phyloP scores from a whole-genome alignment of 2,113 vertebrate genomes.

The Pterocles burchelli region DNA sequence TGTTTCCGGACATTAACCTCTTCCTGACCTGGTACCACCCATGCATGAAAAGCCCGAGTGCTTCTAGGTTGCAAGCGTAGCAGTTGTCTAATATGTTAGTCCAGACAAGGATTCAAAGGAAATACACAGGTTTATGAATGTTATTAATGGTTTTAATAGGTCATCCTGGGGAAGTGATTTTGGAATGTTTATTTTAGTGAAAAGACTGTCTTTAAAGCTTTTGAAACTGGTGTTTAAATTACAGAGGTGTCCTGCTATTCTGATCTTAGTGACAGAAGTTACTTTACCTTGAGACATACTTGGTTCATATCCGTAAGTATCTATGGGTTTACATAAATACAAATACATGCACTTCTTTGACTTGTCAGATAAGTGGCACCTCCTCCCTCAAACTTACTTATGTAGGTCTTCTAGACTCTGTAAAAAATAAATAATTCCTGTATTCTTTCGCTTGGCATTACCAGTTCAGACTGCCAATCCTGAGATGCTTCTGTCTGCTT shows the following conservation, averaged over 20 bases:
- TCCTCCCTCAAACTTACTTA: neutral
- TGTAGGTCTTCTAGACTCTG: neutral
- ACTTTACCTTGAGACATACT: neutral
- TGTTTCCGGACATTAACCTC: conserved; percentile 13
- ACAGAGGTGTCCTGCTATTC: neutral
- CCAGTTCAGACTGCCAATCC: neutral
- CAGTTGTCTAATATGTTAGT: neutral
- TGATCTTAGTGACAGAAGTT: neutral
- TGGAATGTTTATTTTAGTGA: neutral
- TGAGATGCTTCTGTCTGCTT: neutral
- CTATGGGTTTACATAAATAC: neutral
- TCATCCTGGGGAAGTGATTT: neutral
- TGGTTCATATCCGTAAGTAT: neutral
- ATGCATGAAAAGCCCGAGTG: neutral
- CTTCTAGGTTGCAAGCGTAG: neutral
- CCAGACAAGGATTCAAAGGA: neutral
- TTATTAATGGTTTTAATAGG: neutral
- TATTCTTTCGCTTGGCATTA: neutral
- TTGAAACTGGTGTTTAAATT: neutral
- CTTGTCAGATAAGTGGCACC: neutral
- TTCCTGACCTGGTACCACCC: conserved; percentile 18
- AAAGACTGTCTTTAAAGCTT: neutral
- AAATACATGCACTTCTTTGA: neutral
- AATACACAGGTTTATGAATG: neutral
- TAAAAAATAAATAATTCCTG: neutral